phyloP scores from a whole-genome alignment of 2,888 invertebrate species.

The Cephus spinipes region DNA sequence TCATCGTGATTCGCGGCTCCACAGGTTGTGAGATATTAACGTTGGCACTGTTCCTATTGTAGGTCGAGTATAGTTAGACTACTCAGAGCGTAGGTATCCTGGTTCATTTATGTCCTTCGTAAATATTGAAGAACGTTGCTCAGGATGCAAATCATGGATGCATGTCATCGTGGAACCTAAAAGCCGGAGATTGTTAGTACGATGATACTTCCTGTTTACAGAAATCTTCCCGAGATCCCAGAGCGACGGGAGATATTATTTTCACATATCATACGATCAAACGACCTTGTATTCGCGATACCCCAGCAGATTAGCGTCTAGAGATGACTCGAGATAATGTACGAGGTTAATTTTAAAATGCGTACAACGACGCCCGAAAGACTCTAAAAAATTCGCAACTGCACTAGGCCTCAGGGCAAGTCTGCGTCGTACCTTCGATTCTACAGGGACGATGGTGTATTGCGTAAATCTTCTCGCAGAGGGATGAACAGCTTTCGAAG shows the following conservation, averaged over 20 bases:
- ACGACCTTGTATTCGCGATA: neutral
- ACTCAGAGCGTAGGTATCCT: neutral
- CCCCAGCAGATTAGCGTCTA: no score
- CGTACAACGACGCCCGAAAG: neutral
- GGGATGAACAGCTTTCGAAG: no score
- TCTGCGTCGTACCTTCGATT: neutral
- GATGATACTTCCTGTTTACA: neutral
- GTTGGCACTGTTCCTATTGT: neutral
- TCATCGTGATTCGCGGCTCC: neutral
- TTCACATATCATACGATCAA: neutral
- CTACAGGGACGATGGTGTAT: neutral
- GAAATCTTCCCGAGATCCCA: neutral
- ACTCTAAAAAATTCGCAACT: neutral
- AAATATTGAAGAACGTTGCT: neutral
- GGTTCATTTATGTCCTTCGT: neutral
- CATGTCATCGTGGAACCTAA: neutral
- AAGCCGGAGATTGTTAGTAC: neutral
- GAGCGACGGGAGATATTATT: neutral
- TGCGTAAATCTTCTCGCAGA: neutral
- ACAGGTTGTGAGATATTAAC: neutral
- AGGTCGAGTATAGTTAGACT: neutral
- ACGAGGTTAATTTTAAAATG: slow-evolving; percentile 42
- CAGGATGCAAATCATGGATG: neutral
- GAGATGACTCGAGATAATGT: slow-evolving; percentile 35
- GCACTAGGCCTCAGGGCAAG: neutral